Evolutionary conservation across 2,888 invertebrate genomes (phyloP).

Genomic region (Trissoscelio sp.): DNA sequence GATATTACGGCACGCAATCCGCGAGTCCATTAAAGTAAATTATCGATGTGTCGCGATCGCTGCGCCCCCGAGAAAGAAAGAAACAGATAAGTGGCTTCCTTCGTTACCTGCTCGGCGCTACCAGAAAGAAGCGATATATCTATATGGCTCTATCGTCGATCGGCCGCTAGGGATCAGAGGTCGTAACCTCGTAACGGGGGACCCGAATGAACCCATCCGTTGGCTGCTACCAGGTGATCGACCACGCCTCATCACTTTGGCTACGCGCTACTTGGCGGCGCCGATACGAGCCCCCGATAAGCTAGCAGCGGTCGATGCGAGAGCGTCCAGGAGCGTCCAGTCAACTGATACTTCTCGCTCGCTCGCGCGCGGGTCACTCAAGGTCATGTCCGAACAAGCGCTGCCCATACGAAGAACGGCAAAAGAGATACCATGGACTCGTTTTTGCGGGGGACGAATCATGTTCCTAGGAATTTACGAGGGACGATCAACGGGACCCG

Average conservation of each 20-base stretch:
- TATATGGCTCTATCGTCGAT: slow-evolving; percentile 77
- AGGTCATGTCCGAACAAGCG: slow-evolving; percentile 71
- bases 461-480: slow-evolving; percentile 61
- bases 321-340: slow-evolving; percentile 30
- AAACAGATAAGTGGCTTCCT: slow-evolving; percentile 67
- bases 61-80: slow-evolving; percentile 42
- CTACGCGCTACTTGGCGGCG: slow-evolving; percentile 75
- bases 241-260: slow-evolving; percentile 82
- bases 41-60: slow-evolving; percentile 71
- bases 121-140: slow-evolving; percentile 69
- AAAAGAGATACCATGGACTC: slow-evolving; percentile 50
- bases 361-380: slow-evolving; percentile 72
- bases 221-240: slow-evolving; percentile 80
- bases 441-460: slow-evolving; percentile 58
- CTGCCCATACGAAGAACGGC: slow-evolving; percentile 50
- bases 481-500: slow-evolving; percentile 52
- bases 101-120: slow-evolving; percentile 66
- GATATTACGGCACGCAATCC: slow-evolving; percentile 70
- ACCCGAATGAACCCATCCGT: slow-evolving; percentile 74
- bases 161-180: slow-evolving; percentile 73
- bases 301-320: slow-evolving; percentile 51
- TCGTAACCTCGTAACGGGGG: slow-evolving; percentile 76
- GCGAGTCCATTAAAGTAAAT: slow-evolving; percentile 71
- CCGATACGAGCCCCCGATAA: slow-evolving; percentile 71
- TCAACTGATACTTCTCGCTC: slow-evolving; percentile 43